These are phyloP conservation scores for Pteronotus mesoamericanus DNA, from an alignment of 2,797 vertebrate species.

Conservation along the genomic window DNA sequence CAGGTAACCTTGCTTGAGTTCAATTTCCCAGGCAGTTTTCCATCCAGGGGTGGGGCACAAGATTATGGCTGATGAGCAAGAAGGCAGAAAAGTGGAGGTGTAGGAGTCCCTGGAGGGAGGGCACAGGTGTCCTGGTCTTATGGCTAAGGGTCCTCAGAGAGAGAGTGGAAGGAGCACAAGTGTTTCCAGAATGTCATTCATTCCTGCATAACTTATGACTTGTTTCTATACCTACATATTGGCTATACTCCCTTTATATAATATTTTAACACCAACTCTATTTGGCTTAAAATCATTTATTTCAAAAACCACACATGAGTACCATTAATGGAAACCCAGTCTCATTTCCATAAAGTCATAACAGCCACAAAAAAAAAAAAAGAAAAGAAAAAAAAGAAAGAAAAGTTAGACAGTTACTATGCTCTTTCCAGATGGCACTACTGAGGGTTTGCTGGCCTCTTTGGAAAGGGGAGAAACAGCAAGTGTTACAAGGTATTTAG, in stretches of 20 bases:
- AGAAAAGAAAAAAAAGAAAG: neutral
- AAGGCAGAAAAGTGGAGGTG: neutral
- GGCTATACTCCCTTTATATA: neutral
- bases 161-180: neutral
- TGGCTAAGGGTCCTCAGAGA: neutral
- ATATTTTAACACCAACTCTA: neutral
- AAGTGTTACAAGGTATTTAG: neutral
- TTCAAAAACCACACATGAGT: neutral
- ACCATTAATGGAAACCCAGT: neutral
- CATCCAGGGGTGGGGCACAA: neutral
- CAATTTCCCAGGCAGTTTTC: neutral
- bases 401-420: neutral
- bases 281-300: neutral
- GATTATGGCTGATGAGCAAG: neutral
- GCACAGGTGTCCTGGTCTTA: neutral
- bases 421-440: neutral
- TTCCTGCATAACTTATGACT: neutral
- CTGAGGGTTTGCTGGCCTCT: neutral
- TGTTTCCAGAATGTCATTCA: neutral
- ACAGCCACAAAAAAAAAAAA: neutral
- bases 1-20: slow-evolving; percentile 84
- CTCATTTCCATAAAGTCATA: neutral
- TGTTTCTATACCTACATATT: neutral
- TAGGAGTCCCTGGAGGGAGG: neutral
- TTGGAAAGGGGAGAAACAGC: neutral